These are phyloP conservation scores for Gandaritis pyraliata DNA, from an alignment of 2,888 invertebrate species.

Conservation along the genomic window DNA sequence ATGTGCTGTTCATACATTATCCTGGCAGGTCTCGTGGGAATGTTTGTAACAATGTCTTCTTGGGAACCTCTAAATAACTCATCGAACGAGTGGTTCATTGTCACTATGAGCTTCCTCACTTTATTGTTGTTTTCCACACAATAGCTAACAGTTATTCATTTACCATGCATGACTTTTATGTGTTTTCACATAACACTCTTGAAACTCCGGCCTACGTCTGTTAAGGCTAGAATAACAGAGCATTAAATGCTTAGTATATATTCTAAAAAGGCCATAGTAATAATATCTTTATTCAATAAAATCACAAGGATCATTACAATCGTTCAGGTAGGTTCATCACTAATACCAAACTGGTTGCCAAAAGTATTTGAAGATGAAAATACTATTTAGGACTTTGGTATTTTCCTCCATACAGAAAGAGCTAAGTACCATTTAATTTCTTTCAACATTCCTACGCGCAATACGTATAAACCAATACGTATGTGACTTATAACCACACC, in stretches of 20 bases:
- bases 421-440: conserved; percentile 4
- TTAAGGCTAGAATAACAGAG: too few species aligned
- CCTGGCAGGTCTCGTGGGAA: conserved; percentile 31
- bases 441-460: conserved; percentile 28
- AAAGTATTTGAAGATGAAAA: too few species aligned
- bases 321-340: too few species aligned
- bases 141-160: conserved; percentile 20
- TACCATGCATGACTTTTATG: conserved; percentile 18
- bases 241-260: too few species aligned
- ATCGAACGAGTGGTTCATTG: conserved; percentile 33
- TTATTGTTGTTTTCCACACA: conserved; percentile 27
- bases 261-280: too few species aligned
- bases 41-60: conserved; percentile 21
- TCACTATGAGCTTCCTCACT: conserved; percentile 29
- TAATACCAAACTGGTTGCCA: too few species aligned
- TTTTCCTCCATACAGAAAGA: too few species aligned
- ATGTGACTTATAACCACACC: conserved; percentile 50
- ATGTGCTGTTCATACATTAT: conserved; percentile 11
- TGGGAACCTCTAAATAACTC: conserved; percentile 28
- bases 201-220: not conserved
- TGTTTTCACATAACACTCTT: conserved; percentile 9
- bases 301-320: too few species aligned
- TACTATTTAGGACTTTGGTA: too few species aligned
- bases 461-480: conserved; percentile 29
- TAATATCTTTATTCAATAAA: too few species aligned